These are phyloP conservation scores for Pelvicachromis taeniatus DNA, from an alignment of 2,113 vertebrate genomes.

Conservation along the genomic window DNA sequence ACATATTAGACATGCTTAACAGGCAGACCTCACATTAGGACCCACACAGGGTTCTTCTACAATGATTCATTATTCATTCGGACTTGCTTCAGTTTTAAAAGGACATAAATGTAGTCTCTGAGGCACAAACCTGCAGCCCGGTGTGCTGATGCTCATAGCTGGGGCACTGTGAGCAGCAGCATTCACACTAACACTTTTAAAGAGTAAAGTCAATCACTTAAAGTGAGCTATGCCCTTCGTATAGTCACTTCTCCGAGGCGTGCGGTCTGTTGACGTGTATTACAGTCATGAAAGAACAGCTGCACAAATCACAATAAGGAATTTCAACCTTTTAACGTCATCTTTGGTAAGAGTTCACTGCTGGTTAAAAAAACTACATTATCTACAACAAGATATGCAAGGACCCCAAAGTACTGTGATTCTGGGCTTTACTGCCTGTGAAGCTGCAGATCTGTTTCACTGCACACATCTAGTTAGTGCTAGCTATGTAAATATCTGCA, in stretches of 20 bases:
- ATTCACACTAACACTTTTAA: neutral
- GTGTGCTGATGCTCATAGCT: rapidly evolving
- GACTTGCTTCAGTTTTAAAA: neutral
- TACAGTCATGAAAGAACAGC: neutral
- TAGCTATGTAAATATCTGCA: neutral
- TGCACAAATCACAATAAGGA: neutral
- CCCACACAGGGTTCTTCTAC: neutral
- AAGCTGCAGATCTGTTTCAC: neutral
- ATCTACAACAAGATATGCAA: neutral
- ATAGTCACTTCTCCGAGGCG: neutral
- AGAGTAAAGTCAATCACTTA: neutral
- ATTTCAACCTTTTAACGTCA: neutral
- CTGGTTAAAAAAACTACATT: neutral
- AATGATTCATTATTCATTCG: neutral
- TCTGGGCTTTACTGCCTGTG: neutral
- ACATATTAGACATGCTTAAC: constrained; percentile 44
- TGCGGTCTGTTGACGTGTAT: neutral
- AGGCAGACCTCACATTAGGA: constrained; percentile 34
- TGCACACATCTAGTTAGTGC: neutral
- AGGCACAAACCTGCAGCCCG: neutral
- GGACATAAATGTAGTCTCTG: neutral
- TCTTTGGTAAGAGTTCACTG: constrained; percentile 33
- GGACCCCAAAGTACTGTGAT: neutral
- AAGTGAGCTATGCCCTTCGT: rapidly evolving
- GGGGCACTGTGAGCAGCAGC: neutral